These are phyloP conservation scores for Hydractinia echinata DNA, from an alignment of 30 jellyfish, hydroid and myxozoan genomes.

Conservation along the genomic window DNA sequence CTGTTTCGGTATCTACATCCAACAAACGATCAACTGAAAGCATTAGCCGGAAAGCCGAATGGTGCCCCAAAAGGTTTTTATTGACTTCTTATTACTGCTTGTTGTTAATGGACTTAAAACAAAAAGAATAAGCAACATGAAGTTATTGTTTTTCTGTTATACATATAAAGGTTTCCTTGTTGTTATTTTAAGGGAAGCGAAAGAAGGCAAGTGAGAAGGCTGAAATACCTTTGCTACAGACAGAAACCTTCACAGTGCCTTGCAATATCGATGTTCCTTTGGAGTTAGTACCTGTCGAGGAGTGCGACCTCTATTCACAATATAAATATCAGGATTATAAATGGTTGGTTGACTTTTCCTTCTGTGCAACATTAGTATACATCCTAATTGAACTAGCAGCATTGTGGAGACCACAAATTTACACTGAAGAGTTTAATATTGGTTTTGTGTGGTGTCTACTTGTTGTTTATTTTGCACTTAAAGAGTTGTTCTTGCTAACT, in stretches of 20 bases:
- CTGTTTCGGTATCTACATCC: slow-evolving; percentile 83
- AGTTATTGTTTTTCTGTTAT: background rate
- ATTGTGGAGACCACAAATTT: slow-evolving; percentile 53
- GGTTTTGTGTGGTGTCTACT: slow-evolving; percentile 85
- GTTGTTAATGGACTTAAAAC: too few species aligned
- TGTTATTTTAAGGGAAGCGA: background rate
- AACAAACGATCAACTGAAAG: slow-evolving; percentile 65
- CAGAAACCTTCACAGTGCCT: slow-evolving; percentile 81
- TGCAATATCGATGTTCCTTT: slow-evolving; percentile 65
- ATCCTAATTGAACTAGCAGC: slow-evolving; percentile 60
- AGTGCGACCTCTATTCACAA: slow-evolving; percentile 67
- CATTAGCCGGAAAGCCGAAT: slow-evolving; percentile 60
- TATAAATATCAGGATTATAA: slow-evolving; percentile 74
- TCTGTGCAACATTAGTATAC: slow-evolving; percentile 65
- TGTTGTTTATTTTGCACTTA: slow-evolving; percentile 67
- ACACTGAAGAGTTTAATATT: slow-evolving; percentile 70
- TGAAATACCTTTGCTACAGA: background rate
- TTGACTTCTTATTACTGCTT: background rate
- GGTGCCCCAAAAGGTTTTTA: slow-evolving; percentile 36
- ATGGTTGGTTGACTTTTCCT: slow-evolving; percentile 79
- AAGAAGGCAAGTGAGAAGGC: slow-evolving; percentile 8
- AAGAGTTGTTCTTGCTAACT: slow-evolving; percentile 66
- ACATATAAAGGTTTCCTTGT: slow-evolving; percentile 20
- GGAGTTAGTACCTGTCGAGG: slow-evolving; percentile 70
- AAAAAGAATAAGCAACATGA: background rate